These are phyloP conservation scores for Chalcis sispes DNA, from an alignment of 2,888 invertebrate species.

Conservation along the genomic window DNA sequence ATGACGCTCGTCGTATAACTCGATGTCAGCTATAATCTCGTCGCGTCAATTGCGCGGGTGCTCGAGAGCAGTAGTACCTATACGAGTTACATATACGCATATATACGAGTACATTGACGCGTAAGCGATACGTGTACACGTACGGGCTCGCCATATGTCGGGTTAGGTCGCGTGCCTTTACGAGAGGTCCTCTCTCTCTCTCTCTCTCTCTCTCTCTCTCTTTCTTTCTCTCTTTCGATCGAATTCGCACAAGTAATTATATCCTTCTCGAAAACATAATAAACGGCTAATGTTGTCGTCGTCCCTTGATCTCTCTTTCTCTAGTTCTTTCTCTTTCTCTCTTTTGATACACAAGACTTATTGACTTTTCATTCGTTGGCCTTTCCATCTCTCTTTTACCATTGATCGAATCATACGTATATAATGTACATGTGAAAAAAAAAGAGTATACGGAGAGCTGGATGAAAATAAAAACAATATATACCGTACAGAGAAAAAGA, in stretches of 20 bases:
- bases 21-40: constrained; percentile 42
- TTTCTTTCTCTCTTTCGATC: too few species aligned
- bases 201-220: too few species aligned
- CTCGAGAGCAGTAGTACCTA: too few species aligned
- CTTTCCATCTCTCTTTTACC: not conserved
- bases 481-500: too few species aligned
- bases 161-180: constrained; percentile 72
- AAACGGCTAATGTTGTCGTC: constrained; percentile 74
- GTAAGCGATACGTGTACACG: not conserved
- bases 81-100: not conserved
- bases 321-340: too few species aligned
- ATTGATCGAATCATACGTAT: not conserved
- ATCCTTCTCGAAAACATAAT: constrained; percentile 70
- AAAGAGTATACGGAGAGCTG: too few species aligned
- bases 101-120: not conserved
- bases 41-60: constrained; percentile 13
- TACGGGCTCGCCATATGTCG: constrained; percentile 69
- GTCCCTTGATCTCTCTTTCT: too few species aligned
- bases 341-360: constrained; percentile 64
- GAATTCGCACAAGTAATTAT: constrained; percentile 62
- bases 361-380: constrained; percentile 70
- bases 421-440: not conserved
- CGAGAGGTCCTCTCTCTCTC: constrained; percentile 62
- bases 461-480: constrained; percentile 12
- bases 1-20: constrained; percentile 31